These are phyloP conservation scores for Anomalospiza imberbis DNA, from an alignment of 2,797 vertebrate species.

Conservation along the genomic window DNA sequence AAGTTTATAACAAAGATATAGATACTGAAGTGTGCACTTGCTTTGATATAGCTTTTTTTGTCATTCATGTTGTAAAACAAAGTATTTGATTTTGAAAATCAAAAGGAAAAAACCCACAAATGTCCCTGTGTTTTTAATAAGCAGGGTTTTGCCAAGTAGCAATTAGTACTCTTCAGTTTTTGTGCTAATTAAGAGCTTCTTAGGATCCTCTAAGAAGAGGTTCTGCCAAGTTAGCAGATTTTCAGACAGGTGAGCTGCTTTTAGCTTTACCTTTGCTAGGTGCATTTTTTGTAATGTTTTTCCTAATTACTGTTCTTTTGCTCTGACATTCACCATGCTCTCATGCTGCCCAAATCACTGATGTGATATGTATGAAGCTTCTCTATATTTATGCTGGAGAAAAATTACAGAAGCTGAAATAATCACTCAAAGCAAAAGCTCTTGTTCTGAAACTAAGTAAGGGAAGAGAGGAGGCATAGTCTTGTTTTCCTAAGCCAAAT, in stretches of 20 bases:
- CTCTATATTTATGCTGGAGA: not conserved
- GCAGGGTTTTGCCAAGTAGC: not conserved
- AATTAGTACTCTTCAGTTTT: not conserved
- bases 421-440: slow-evolving; percentile 22
- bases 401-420: slow-evolving; percentile 13
- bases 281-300: not conserved
- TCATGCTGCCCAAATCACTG: not conserved
- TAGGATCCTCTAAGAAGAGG: not conserved
- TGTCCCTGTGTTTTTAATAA: not conserved
- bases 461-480: not conserved
- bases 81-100: not conserved
- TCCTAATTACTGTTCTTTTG: not conserved
- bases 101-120: not conserved
- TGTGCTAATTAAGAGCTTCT: not conserved
- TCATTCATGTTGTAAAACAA: not conserved
- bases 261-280: not conserved
- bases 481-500: slow-evolving; percentile 47
- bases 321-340: not conserved
- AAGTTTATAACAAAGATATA: not conserved
- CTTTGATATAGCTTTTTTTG: not conserved
- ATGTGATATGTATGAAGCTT: not conserved
- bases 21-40: not conserved
- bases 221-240: not conserved
- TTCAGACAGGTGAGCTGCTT: slow-evolving; percentile 6
- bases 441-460: slow-evolving; percentile 22